Percentiles rank a stretch among this genome's conserved stretches.
These are phyloP conservation scores for Salvelinus sp. DNA, from an alignment of 2,113 vertebrate genomes.

Conservation along the genomic window DNA sequence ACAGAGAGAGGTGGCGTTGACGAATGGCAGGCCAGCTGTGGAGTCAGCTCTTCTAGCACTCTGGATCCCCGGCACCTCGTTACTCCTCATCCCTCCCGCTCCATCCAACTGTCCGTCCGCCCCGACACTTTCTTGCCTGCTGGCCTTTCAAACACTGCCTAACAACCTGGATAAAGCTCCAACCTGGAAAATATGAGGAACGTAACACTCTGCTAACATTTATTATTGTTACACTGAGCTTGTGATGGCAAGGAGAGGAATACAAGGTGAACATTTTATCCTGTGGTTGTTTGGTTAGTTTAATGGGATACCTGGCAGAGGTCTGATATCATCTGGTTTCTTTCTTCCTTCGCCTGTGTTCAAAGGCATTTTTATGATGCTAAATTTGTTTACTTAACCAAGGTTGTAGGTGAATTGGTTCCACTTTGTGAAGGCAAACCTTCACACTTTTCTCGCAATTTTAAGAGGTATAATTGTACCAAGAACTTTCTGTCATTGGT, in stretches of 20 bases:
- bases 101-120: conserved; percentile 28
- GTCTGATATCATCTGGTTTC: background rate
- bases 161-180: conserved; percentile 25
- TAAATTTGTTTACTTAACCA: too few relatives aligned
- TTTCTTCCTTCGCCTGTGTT: background rate
- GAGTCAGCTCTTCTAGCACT: conserved; percentile 58
- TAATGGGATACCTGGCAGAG: background rate
- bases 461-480: background rate
- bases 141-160: conserved; percentile 35
- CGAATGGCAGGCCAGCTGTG: conserved; percentile 48
- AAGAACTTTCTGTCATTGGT: background rate
- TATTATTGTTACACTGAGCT: conserved; percentile 17
- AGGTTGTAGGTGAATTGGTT: too few relatives aligned
- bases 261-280: conserved; percentile 4
- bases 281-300: background rate
- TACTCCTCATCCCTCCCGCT: conserved; percentile 34
- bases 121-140: conserved; percentile 18
- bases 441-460: too few relatives aligned
- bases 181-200: conserved; percentile 11
- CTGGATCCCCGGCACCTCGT: conserved; percentile 49
- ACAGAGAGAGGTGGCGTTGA: conserved; percentile 56
- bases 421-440: too few relatives aligned
- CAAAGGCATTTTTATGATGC: background rate
- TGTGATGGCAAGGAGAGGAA: conserved; percentile 18
- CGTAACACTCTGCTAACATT: conserved; percentile 12